phyloP scores from a whole-genome alignment of 2,797 vertebrate genomes.

The Sphenopsis melanotis region DNA sequence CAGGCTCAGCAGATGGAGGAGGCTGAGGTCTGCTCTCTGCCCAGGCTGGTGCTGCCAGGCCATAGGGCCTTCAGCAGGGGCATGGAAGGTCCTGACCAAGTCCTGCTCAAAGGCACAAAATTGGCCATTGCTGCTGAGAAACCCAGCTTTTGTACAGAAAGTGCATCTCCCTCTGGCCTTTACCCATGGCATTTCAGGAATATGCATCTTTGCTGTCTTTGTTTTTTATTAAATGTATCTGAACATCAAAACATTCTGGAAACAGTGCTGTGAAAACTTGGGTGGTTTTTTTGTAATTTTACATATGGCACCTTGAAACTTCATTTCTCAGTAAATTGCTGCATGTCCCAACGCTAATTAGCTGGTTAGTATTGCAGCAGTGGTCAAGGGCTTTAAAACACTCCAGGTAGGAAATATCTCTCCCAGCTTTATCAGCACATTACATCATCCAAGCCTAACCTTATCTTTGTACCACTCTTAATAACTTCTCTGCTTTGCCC shows the following conservation, averaged over 20 bases:
- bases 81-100: background rate
- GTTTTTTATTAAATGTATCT: background rate
- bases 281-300: background rate
- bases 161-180: background rate
- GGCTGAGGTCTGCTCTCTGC: background rate
- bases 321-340: background rate
- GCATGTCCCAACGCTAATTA: background rate
- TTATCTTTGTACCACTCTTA: background rate
- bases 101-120: fast-evolving
- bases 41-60: background rate
- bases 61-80: background rate
- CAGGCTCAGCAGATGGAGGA: background rate
- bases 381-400: conserved; percentile 29
- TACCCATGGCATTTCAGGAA: background rate
- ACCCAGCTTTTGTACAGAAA: background rate
- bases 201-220: background rate
- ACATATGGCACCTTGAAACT: background rate
- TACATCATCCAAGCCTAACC: background rate
- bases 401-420: background rate
- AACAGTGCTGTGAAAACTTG: background rate
- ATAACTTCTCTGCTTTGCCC: background rate
- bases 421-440: background rate
- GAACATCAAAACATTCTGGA: background rate
- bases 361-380: background rate
- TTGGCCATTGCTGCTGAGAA: background rate